Base-by-base conservation (phyloP, 2,797 vertebrate species). In the Cygnus olor region DNA sequence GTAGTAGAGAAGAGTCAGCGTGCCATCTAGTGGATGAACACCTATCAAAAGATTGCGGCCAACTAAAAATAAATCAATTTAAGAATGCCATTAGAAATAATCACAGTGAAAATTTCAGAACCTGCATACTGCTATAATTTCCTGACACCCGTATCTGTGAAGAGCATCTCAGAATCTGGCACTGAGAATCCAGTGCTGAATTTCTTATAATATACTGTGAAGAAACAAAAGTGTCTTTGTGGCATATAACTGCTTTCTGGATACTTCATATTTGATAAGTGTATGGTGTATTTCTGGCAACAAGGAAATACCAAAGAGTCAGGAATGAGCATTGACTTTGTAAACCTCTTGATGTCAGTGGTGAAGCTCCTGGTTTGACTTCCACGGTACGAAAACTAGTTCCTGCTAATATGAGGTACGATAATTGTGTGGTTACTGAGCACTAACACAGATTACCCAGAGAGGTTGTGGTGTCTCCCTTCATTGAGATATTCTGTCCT, bases 1-100 rank as follows among this genome's bases (percentile, higher is more conserved):
- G 56, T 34, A 8, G 2, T 11, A 49, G 27, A n/a, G 20, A 58
- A 30, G 90, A 28, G 34, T 28, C 57, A 69, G 49, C 18, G 0
- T 1, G 84, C 90, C 96, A 91, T 63, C 95, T 96, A 10, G 91
- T 88, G 96, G 90, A 7, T 40, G 32, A 85, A 36, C 16, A 45
- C 49, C 4, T n/a, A 28, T 11, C 0, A 9, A 45, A 34, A 19
- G 22, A 54, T 42, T 78, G 44, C 27, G 22, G 65, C 32, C 19
- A 51, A 8, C 3, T 28, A 8, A 32, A 56, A 86, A 28, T 20
- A 51, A 51, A 21, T 30, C 21, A 1, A 7, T 38, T 28, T 58
- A 44, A 49, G 30, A 51, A 51, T 2, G 20, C 11, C 53, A n/a
- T 15, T 36, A 58, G 34, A 63, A 61, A 9, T 28, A 79, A 82